Conservation (phyloP, 2,797 vertebrate genomes). For the Gymnopithys bicolor region DNA sequence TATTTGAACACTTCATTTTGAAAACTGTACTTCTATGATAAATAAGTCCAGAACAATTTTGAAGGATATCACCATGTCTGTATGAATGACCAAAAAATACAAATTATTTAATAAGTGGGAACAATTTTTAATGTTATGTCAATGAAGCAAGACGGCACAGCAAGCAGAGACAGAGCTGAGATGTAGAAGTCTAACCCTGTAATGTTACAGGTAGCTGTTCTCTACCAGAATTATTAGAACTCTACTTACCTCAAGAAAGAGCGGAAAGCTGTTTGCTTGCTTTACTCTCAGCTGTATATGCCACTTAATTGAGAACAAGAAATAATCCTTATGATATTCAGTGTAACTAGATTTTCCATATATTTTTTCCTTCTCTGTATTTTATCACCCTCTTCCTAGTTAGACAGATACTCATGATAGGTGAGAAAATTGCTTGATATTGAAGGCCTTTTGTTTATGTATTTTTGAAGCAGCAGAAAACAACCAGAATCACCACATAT, state of each 20-base stretch:
- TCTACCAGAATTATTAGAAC: background rate
- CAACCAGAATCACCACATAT: background rate
- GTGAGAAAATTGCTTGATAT: background rate
- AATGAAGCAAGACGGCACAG: background rate
- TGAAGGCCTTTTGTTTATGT: background rate
- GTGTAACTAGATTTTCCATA: background rate
- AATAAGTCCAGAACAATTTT: background rate
- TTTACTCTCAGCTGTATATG: background rate
- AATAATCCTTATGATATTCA: background rate
- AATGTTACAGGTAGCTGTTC: background rate
- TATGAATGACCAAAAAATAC: background rate
- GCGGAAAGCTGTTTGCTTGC: background rate
- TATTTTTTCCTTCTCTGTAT: background rate
- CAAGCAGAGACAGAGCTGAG: rapidly evolving
- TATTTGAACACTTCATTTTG: background rate
- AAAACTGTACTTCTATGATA: background rate
- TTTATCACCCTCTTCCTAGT: background rate
- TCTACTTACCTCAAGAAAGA: background rate
- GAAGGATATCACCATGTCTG: background rate
- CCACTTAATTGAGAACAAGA: background rate
- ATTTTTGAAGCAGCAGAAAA: background rate
- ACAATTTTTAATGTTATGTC: background rate
- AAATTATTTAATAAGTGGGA: background rate
- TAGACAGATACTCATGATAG: background rate
- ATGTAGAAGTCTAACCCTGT: background rate